Conservation (phyloP, 2,797 vertebrate genomes). For the Monodelphis domestica region DNA sequence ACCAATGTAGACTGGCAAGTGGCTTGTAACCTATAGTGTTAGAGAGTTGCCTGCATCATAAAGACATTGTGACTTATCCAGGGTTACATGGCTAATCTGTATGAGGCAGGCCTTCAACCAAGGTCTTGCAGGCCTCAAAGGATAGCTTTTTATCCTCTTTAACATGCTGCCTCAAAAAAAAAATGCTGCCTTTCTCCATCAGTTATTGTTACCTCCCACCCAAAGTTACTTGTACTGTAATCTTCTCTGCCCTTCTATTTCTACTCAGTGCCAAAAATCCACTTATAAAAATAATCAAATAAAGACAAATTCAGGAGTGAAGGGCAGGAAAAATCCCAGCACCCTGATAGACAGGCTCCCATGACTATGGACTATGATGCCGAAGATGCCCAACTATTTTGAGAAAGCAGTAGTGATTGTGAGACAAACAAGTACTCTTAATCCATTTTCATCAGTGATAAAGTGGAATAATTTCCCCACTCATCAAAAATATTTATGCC, state of each 20-base stretch:
- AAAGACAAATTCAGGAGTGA: not conserved
- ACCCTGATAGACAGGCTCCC: not conserved
- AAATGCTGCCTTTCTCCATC: not conserved
- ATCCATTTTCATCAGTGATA: not conserved
- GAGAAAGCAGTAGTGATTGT: not conserved
- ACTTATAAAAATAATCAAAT: not conserved
- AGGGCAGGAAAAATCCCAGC: not conserved
- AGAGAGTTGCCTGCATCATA: not conserved
- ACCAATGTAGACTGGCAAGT: not conserved
- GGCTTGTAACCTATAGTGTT: not conserved
- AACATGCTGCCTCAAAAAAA: not conserved
- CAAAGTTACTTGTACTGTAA: not conserved
- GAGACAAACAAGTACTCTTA: not conserved
- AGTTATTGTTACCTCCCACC: not conserved
- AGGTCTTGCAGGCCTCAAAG: not conserved
- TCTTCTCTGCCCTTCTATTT: not conserved
- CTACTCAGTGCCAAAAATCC: not conserved
- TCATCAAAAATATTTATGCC: not conserved
- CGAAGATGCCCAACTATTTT: not conserved
- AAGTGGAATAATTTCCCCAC: conserved; percentile 40
- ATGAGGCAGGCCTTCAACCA: not conserved
- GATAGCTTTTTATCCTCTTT: not conserved
- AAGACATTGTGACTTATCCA: not conserved
- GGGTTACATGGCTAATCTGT: not conserved
- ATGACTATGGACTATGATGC: not conserved